Evolutionary conservation across 2,888 invertebrate species (phyloP), one percentile per base, ranked within the genome.

Genomic region (Pomacea canaliculata): DNA sequence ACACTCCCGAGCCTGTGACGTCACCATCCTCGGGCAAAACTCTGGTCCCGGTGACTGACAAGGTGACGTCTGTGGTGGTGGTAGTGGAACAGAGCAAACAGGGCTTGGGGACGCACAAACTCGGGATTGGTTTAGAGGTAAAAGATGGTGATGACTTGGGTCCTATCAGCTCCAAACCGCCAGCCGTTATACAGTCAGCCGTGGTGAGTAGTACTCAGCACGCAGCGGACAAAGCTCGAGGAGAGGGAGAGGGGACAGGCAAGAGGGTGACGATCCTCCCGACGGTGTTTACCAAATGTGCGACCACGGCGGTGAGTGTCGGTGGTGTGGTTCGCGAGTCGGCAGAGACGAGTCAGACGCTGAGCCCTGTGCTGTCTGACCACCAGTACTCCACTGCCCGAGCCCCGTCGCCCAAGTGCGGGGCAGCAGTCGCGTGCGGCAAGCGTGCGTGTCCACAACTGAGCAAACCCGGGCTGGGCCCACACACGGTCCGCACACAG

Each of bases 381-480:
- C 73, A 73, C 73, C 68, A 46, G 48, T 73, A 73, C 60, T 73
- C 68, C 62, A 60, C 73, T 19, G 56, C 60, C 9, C 73, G 67
- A 46, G 59, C 68, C 13, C 69, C n/a, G 0, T 73, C 73, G 48
- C 73, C 73, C 37, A 12, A 18, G 56, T 18, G 19, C 19, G n/a
- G 37, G 49, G 0, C 37, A 19, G 19, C 19, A 19, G 27, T 10
- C 1, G 27, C 46, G 7, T 12, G 60, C 12, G 62, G 68, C n/a
- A 73, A 73, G 37, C 68, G 73, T 5, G 60, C 60, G 73, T 56
- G 73, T 46, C 48, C 69, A 1, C 27, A 69, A 0, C 37, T 37
- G 37, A 48, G 59, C 68, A 73, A 56, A 68, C 46, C 23, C 51
- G 23, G 8, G 27, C 7, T 23, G 19, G 68, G 18, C 37, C 59